phyloP scores from a whole-genome alignment of 2,888 invertebrate species.

The Meandrusa payeni region DNA sequence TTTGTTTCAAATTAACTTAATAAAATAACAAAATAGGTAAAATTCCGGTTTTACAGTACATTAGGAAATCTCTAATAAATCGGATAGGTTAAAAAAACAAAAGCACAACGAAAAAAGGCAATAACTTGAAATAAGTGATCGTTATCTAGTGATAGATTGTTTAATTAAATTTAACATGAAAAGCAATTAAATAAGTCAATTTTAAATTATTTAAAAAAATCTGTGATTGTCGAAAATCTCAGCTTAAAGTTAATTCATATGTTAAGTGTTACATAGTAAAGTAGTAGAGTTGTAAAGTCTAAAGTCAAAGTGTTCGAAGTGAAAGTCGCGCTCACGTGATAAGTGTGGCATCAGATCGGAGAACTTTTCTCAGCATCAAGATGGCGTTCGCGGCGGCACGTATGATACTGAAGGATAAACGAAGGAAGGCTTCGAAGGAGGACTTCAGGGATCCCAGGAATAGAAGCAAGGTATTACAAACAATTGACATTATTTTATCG shows the following conservation, averaged over 20 bases:
- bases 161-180: slow-evolving; percentile 26
- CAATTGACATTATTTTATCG: neutral
- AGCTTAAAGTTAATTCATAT: slow-evolving; percentile 27
- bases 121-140: slow-evolving; percentile 39
- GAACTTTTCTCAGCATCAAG: slow-evolving; percentile 44
- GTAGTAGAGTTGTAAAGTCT: slow-evolving; percentile 9
- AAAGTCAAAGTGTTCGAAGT: slow-evolving; percentile 27
- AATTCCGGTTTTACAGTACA: neutral
- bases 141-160: slow-evolving; percentile 18
- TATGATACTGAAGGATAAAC: slow-evolving; percentile 91
- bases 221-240: slow-evolving; percentile 45
- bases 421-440: slow-evolving; percentile 90
- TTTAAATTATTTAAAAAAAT: slow-evolving; percentile 39
- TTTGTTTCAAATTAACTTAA: no score
- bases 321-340: slow-evolving; percentile 9
- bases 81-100: slow-evolving; percentile 20
- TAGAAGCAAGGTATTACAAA: slow-evolving; percentile 88
- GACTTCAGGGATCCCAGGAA: slow-evolving; percentile 87
- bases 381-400: slow-evolving; percentile 93
- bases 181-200: slow-evolving; percentile 57
- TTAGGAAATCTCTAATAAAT: no score
- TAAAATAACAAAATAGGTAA: no score
- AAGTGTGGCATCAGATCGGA: slow-evolving; percentile 40
- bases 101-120: slow-evolving; percentile 50
- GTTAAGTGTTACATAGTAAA: slow-evolving; percentile 29